Percentiles rank a stretch among this genome's conserved stretches.
Evolutionary conservation across 2,113 vertebrate genomes (phyloP).

Genomic region (Leptosomus discolor): DNA sequence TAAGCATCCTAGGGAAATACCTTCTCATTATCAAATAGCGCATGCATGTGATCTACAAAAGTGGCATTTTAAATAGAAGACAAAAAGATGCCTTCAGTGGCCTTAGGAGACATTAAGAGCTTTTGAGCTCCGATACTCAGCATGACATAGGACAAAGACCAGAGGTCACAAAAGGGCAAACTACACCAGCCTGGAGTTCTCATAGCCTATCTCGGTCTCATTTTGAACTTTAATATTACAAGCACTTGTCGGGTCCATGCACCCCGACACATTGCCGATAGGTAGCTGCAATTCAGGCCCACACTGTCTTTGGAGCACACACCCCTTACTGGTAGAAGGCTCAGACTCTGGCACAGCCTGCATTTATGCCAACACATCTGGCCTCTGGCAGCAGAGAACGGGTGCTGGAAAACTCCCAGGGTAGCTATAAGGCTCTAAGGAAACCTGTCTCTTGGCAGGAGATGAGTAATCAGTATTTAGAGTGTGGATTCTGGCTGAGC

Average conservation of each 20-base stretch:
- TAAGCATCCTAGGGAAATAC: background rate
- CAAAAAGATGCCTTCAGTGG: background rate
- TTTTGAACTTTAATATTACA: background rate
- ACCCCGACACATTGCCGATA: background rate
- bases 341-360: background rate
- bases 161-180: background rate
- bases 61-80: background rate
- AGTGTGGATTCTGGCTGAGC: conserved; percentile 46
- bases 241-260: background rate
- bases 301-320: background rate
- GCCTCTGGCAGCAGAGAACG: background rate
- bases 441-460: conserved; percentile 23
- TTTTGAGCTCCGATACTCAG: background rate
- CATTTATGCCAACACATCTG: background rate
- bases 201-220: background rate
- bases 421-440: background rate
- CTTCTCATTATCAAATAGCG: background rate
- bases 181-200: background rate
- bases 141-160: background rate
- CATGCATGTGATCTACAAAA: background rate
- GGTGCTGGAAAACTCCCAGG: background rate
- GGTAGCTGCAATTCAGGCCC: background rate
- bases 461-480: conserved; percentile 41
- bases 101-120: background rate
- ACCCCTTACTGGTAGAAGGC: background rate